Conservation (phyloP, 2,113 vertebrate genomes). For the Choloepus hoffmanni region DNA sequence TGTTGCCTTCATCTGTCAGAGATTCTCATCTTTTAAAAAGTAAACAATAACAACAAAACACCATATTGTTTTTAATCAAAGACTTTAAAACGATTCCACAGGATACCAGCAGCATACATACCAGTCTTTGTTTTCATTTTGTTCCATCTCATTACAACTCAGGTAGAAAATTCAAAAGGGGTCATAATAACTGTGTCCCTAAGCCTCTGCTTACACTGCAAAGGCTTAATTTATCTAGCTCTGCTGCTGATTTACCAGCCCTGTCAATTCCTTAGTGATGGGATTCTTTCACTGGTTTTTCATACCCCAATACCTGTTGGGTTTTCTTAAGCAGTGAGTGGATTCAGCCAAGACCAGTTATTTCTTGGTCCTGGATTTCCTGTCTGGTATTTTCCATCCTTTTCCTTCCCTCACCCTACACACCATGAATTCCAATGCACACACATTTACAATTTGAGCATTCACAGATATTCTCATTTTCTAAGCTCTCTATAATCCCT, state of each 20-base stretch:
- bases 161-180: neutral
- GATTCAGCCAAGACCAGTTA: neutral
- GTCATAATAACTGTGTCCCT: neutral
- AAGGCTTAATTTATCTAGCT: slow-evolving; percentile 39
- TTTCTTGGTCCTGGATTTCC: neutral
- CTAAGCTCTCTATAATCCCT: neutral
- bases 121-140: neutral
- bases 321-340: slow-evolving; percentile 46
- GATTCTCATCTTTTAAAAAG: neutral
- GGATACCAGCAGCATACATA: slow-evolving; percentile 3
- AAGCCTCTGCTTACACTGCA: neutral
- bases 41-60: neutral
- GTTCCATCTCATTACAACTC: neutral
- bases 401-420: neutral
- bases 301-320: neutral
- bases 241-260: neutral
- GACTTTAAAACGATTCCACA: slow-evolving; percentile 43
- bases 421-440: slow-evolving; percentile 20
- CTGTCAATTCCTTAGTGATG: neutral
- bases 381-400: neutral
- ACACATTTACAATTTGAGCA: neutral
- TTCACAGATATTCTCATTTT: neutral
- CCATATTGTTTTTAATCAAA: neutral
- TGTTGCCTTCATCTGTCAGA: fast-evolving
- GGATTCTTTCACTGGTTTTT: neutral